Conservation (phyloP, 2,113 vertebrate species). For the Petrocephalus microphthalmus region DNA sequence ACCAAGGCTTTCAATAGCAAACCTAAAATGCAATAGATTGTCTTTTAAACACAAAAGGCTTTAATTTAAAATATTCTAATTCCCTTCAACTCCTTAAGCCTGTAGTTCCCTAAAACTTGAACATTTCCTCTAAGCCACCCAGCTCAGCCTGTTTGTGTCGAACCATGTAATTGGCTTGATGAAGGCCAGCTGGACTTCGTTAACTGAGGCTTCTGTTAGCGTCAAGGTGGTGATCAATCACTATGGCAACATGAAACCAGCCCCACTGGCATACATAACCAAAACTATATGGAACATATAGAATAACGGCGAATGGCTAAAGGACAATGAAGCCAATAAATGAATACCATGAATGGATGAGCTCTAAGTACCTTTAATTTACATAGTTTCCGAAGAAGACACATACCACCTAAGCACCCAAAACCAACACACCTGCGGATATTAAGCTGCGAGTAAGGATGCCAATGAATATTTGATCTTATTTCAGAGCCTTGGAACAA, state of each 20-base stretch:
- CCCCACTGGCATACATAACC: background rate
- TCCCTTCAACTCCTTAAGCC: background rate
- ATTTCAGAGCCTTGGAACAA: constrained; percentile 85
- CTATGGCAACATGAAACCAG: constrained; percentile 3
- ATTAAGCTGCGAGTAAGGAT: constrained; percentile 68
- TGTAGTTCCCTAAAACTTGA: background rate
- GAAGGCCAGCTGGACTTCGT: background rate
- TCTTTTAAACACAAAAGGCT: background rate
- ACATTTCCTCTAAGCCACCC: background rate
- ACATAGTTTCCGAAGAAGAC: background rate
- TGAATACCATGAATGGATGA: background rate
- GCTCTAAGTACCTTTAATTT: background rate
- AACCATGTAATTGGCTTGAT: background rate
- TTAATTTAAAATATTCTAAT: background rate
- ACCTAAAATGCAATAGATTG: background rate
- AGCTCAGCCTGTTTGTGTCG: background rate
- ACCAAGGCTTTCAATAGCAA: background rate
- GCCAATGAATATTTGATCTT: constrained; percentile 82
- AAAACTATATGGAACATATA: background rate
- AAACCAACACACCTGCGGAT: constrained; percentile 40
- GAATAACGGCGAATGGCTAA: background rate
- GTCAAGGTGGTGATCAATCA: background rate
- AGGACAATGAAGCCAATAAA: background rate
- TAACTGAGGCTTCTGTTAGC: background rate
- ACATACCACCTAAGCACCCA: background rate